These are phyloP conservation scores for Leucoptera coffeella DNA, from an alignment of 2,888 invertebrate species.

Conservation along the genomic window DNA sequence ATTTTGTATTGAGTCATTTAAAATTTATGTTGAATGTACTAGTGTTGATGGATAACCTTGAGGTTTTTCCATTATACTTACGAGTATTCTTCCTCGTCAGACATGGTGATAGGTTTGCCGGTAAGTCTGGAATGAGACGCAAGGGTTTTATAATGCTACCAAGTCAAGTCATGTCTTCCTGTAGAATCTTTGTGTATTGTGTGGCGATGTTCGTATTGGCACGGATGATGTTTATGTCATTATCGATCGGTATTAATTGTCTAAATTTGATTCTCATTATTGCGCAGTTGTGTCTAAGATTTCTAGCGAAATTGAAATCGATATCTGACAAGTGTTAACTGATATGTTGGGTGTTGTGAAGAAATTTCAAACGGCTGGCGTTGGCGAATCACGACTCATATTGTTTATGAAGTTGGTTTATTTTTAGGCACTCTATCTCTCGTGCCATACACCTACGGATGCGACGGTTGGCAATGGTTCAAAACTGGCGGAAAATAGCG, in stretches of 20 bases:
- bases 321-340: conserved; percentile 7
- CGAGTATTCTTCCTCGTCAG: conserved; percentile 95
- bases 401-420: conserved; percentile 41
- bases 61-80: too few species aligned
- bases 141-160: conserved; percentile 3
- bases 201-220: neutral
- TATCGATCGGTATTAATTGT: neutral
- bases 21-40: too few species aligned
- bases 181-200: neutral
- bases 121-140: conserved; percentile 27
- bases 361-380: conserved; percentile 18
- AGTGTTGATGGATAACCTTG: too few species aligned
- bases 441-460: conserved; percentile 39
- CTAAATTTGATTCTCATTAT: neutral
- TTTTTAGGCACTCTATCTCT: conserved; percentile 45
- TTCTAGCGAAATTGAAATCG: neutral
- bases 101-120: conserved; percentile 73
- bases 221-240: neutral
- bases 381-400: too few species aligned
- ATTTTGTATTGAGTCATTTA: too few species aligned
- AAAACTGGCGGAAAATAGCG: conserved; percentile 44
- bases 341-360: conserved; percentile 15
- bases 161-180: neutral
- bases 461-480: conserved; percentile 31
- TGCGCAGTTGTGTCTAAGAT: too few species aligned